These are phyloP conservation scores for Pachycephus smyrnensis DNA, from an alignment of 2,888 invertebrate species.

Conservation along the genomic window DNA sequence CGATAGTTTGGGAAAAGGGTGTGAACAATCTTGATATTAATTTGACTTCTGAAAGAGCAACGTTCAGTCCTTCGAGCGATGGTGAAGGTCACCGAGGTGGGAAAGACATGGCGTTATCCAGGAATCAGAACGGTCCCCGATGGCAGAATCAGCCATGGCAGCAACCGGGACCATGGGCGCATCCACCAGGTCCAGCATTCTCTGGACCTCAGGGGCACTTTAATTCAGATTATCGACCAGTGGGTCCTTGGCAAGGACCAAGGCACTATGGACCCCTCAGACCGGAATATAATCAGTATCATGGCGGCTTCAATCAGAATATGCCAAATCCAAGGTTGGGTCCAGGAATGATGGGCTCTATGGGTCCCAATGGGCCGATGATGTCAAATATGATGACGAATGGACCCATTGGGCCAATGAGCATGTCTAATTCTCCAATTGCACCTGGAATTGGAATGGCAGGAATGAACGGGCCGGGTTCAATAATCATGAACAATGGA, in stretches of 20 bases:
- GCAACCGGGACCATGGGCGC: constrained; percentile 56
- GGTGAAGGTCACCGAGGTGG: constrained; percentile 63
- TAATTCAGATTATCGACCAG: constrained; percentile 54
- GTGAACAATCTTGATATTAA: constrained; percentile 40
- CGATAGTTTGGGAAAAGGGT: constrained; percentile 57
- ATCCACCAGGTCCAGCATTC: constrained; percentile 54
- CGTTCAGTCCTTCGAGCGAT: constrained; percentile 57
- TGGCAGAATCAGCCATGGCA: constrained; percentile 61
- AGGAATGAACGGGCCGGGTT: constrained; percentile 45
- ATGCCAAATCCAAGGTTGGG: constrained; percentile 51
- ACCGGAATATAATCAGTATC: constrained; percentile 49
- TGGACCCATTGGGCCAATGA: constrained; percentile 50
- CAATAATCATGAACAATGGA: constrained; percentile 26
- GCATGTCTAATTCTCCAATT: constrained; percentile 35
- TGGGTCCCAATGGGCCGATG: constrained; percentile 44
- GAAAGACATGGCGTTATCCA: constrained; percentile 61
- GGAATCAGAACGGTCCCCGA: constrained; percentile 52
- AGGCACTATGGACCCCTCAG: constrained; percentile 60
- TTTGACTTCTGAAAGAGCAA: constrained; percentile 38
- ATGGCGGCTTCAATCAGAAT: constrained; percentile 46
- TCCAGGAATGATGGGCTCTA: constrained; percentile 51
- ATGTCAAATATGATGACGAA: constrained; percentile 47
- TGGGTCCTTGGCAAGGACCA: constrained; percentile 63
- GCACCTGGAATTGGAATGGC: constrained; percentile 33
- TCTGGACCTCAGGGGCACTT: constrained; percentile 49